Conservation (phyloP, 2,888 invertebrate species). For the Hemistola chrysoprasaria region DNA sequence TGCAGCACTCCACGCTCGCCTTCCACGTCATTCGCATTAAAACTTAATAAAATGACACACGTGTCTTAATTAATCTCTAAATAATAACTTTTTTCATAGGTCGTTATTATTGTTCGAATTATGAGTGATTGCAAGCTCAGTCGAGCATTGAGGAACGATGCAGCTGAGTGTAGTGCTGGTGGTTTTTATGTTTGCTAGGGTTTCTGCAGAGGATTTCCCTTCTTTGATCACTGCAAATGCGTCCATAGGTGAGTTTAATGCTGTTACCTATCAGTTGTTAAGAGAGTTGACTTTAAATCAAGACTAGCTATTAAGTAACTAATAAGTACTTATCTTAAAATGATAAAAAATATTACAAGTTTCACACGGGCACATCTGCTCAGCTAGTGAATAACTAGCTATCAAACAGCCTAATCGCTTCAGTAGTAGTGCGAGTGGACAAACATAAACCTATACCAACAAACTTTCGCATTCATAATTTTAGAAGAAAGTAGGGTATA, state of each 20-base stretch:
- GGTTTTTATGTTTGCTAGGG: conserved; percentile 40
- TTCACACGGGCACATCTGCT: too few species aligned
- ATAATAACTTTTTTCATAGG: conserved; percentile 38
- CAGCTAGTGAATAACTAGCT: too few species aligned
- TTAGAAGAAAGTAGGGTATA: too few species aligned
- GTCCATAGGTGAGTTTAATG: conserved; percentile 83
- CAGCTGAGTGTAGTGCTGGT: conserved; percentile 44
- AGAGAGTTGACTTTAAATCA: too few species aligned
- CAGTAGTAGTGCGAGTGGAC: too few species aligned
- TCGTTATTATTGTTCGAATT: conserved; percentile 46
- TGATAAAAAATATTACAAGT: too few species aligned
- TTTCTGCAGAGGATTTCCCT: conserved; percentile 84
- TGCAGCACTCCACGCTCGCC: conserved; percentile 19
- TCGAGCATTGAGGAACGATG: conserved; percentile 48
- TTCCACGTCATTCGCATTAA: conserved; percentile 44
- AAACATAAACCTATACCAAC: too few species aligned
- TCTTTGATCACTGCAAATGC: conserved; percentile 88
- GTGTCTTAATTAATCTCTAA: conserved; percentile 50
- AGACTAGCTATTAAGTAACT: too few species aligned
- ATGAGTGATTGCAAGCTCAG: conserved; percentile 47
- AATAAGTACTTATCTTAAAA: too few species aligned
- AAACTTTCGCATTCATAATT: too few species aligned
- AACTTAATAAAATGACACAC: conserved; percentile 59
- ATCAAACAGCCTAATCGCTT: too few species aligned
- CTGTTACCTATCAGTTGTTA: too few species aligned